Evolutionary conservation across 1,140 invertebrate species (phyloP).

Genomic region (Drosophila ogumai): DNA sequence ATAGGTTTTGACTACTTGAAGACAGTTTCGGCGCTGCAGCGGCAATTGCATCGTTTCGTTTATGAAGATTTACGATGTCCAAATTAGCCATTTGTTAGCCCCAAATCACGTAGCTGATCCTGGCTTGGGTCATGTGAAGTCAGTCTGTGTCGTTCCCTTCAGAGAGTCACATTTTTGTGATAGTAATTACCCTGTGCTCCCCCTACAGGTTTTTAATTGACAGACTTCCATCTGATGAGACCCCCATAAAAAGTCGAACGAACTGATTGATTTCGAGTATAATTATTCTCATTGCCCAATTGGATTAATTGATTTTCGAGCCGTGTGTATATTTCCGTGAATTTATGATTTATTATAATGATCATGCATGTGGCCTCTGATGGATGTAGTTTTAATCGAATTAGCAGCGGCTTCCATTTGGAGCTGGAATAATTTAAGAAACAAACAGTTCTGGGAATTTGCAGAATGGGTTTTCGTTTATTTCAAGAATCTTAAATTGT

Average conservation of each 20-base stretch:
- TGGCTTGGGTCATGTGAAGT: conserved; percentile 36
- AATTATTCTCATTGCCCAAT: conserved; percentile 47
- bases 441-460: background rate
- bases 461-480: background rate
- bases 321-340: conserved; percentile 20
- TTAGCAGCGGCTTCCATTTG: conserved; percentile 9
- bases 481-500: background rate
- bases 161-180: background rate
- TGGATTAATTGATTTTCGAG: conserved; percentile 44
- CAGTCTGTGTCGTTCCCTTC: background rate
- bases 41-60: conserved; percentile 27
- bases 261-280: conserved; percentile 38
- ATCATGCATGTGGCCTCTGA: conserved; percentile 29
- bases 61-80: conserved; percentile 42
- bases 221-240: conserved; percentile 6
- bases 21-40: conserved; percentile 17
- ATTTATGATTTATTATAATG: conserved; percentile 21
- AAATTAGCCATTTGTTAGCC: conserved; percentile 36
- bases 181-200: conserved; percentile 17
- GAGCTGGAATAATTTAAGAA: background rate
- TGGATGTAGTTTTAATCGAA: conserved; percentile 61
- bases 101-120: conserved; percentile 20
- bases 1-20: conserved; percentile 60
- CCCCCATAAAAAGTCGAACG: conserved; percentile 32
- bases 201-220: conserved; percentile 9